phyloP scores from a whole-genome alignment of 2,797 vertebrate genomes.

The Pogonophryne albipinna region DNA sequence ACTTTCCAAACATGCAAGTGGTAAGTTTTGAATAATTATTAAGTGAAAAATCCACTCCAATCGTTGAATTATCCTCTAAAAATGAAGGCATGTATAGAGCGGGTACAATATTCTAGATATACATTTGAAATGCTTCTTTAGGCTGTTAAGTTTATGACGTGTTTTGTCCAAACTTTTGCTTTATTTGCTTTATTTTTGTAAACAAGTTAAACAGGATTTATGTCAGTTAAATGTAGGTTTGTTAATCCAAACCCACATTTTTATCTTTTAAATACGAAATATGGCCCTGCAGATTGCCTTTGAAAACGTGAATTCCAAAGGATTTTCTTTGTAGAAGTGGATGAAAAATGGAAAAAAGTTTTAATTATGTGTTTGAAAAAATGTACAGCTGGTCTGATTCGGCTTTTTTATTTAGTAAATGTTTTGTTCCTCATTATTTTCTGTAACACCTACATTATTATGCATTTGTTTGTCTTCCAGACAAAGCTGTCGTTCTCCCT shows the following conservation, averaged over 20 bases:
- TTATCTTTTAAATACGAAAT: neutral
- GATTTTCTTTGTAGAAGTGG: neutral
- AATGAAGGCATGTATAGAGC: neutral
- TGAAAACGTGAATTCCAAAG: neutral
- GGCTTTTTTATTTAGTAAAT: too few relatives aligned
- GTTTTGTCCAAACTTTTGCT: neutral
- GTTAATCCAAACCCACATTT: neutral
- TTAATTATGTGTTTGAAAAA: neutral
- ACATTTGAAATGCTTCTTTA: neutral
- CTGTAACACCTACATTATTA: neutral
- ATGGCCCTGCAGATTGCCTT: neutral
- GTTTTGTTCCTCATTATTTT: neutral
- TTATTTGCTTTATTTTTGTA: neutral
- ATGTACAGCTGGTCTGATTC: neutral
- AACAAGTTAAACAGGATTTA: neutral
- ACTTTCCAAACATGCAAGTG: slow-evolving; percentile 75
- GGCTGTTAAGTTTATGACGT: neutral
- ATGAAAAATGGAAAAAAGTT: neutral
- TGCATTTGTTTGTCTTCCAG: slow-evolving; percentile 59
- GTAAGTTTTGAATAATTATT: slow-evolving; percentile 63
- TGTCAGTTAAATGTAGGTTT: neutral
- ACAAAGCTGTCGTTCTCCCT: slow-evolving; percentile 79
- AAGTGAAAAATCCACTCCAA: neutral
- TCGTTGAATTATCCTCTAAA: neutral
- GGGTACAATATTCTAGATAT: neutral